Base-by-base conservation (phyloP, 2,888 invertebrate genomes). In the Drosophila formosana region DNA sequence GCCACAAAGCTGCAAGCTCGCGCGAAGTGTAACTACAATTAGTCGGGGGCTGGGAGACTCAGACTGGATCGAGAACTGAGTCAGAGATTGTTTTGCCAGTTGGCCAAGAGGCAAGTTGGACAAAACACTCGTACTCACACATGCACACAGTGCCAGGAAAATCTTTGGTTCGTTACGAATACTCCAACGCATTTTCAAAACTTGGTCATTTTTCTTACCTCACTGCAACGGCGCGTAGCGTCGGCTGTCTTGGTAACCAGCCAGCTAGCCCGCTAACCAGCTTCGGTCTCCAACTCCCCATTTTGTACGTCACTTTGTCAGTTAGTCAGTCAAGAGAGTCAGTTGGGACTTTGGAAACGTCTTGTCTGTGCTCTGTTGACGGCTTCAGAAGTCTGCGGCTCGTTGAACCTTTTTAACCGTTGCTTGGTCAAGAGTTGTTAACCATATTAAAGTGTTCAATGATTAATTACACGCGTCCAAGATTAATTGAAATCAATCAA, bases 401-500 rank as follows among this genome's bases (percentile, higher is more conserved):
- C 77, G 89, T 80, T 90, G 89, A 89, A 90, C 90, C 91, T 91
- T 91, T 90, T 90, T 91, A 90, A 89, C 90, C 87, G 90, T 90
- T 90, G 91, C 88, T 88, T 88, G 90, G 90, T 86, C 91, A 90
- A 88, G 85, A 90, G 89, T 90, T 91, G 91, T 91, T 91, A 91
- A 91, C 91, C 91, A 91, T 91, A 91, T 91, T 92, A 92, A 92
- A 92, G 92, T 92, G 92, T 91, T 90, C 91, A 90, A 90, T 92
- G 92, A 92, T 92, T 92, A 92, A 92, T 92, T 91, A 91, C 90
- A 91, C 90, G 90, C 91, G 90, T 89, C 90, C 89, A 91, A 92
- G 92, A 92, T 92, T 92, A 92, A 92, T 92, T 92, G 91, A 91
- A 92, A 91, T 92, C 92, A 92, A 92, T 92, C 92, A 92, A 91